Conservation (phyloP, 2,888 invertebrate species). For the Invenusta paracnida region DNA sequence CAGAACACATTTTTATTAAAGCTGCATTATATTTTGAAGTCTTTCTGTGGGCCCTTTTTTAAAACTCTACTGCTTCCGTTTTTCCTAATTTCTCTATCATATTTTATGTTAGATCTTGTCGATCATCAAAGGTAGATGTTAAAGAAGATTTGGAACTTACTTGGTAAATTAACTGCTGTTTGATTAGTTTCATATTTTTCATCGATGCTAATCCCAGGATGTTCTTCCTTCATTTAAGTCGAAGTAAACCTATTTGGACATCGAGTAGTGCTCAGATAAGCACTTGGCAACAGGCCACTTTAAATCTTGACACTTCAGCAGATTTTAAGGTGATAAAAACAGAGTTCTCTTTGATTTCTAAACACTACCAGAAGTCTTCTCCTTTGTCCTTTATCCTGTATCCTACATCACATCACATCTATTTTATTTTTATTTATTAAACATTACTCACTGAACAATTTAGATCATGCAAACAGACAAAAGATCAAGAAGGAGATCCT, state of each 20-base stretch:
- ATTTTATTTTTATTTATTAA: too few species aligned
- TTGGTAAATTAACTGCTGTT: constrained; percentile 3
- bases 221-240: not conserved
- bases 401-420: too few species aligned
- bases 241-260: constrained; percentile 39
- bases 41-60: not conserved
- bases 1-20: not conserved
- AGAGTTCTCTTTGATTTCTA: too few species aligned
- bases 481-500: constrained; percentile 5
- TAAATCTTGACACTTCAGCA: not conserved
- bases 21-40: not conserved
- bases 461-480: constrained; percentile 38
- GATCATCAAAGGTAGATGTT: not conserved
- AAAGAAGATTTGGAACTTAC: constrained; percentile 4
- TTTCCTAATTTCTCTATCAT: not conserved
- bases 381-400: not conserved
- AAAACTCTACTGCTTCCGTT: not conserved
- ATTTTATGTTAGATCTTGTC: not conserved
- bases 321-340: constrained; percentile 22
- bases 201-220: too few species aligned
- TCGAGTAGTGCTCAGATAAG: not conserved
- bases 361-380: not conserved
- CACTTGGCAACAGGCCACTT: constrained; percentile 9
- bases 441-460: too few species aligned
- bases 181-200: too few species aligned